Conservation (phyloP, 2,888 invertebrate species). For the Chirona hameri region DNA sequence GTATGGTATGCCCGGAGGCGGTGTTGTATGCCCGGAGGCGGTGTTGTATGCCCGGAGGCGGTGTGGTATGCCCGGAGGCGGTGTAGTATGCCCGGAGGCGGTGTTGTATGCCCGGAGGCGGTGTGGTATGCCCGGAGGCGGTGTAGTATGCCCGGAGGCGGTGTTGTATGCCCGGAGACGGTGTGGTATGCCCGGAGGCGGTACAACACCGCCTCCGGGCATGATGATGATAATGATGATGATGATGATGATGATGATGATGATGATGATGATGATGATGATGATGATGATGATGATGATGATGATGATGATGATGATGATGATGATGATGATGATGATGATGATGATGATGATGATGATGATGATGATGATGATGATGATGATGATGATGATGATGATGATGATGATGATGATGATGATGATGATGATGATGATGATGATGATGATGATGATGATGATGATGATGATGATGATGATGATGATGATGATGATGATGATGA, state of each 20-base stretch:
- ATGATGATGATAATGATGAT: conserved; percentile 22
- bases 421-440: conserved; percentile 22
- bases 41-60: no score
- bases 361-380: conserved; percentile 10
- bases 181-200: no score
- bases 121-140: no score
- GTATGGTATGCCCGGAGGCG: no score
- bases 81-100: no score
- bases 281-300: conserved; percentile 22
- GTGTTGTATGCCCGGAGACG: no score
- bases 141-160: no score
- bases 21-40: no score
- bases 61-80: no score
- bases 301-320: conserved; percentile 11
- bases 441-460: conserved; percentile 22
- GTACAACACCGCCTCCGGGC: no score
- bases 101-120: no score
- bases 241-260: conserved; percentile 22
- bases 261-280: conserved; percentile 22
- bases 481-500: conserved; percentile 22
- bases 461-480: conserved; percentile 11
- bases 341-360: conserved; percentile 22
- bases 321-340: conserved; percentile 22
- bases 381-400: conserved; percentile 22
- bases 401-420: conserved; percentile 22